Evolutionary conservation across 2,797 vertebrate species (phyloP), one percentile per base, ranked within the genome.

Genomic region (Todus mexicanus): DNA sequence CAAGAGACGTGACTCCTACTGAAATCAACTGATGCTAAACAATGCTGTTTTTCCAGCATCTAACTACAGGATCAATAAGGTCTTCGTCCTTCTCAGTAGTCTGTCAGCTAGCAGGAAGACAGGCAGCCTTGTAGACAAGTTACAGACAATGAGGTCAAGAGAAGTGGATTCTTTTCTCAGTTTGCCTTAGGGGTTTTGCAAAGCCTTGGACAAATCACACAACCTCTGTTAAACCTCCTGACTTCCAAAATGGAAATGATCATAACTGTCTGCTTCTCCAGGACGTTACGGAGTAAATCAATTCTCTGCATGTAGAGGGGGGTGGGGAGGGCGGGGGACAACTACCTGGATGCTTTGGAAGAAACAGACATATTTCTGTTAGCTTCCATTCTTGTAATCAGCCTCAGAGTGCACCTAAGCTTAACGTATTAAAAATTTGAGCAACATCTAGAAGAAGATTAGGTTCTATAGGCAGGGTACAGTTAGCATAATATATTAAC

Each of bases 121-220:
- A 51, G 83, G 54, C 91, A 70, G 72, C 74, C 63, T 82, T 75
- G 79, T 75, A 65, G 87, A 91, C 94, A 92, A 87, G 90, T 56
- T 40, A 72, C 56, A 75, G 83, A 91, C 85, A 93, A 88, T 0
- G 27, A 95, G 92, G 84, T 81, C 92, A 82, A 72, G 64, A 90
- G 73, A 89, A 92, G 48, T 76, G 56, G 33, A 74, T 93, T 92
- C 56, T 82, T 74, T 83, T 43, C 85, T 86, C 70, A 74, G 72
- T 83, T 84, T 91, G 92, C 93, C 93, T 96, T 76, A 63, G 87
- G 88, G 81, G 48, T 69, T 93, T 93, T 95, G 89, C 53, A 63
- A 89, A 90, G 60, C 54, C 70, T 92, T 60, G 84, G 88, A 94
- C 95, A 95, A 95, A 94, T 89, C 92, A 87, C 81, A 92, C 70